These are phyloP conservation scores for Phasia obesa DNA, from an alignment of 2,888 invertebrate species.

Conservation along the genomic window DNA sequence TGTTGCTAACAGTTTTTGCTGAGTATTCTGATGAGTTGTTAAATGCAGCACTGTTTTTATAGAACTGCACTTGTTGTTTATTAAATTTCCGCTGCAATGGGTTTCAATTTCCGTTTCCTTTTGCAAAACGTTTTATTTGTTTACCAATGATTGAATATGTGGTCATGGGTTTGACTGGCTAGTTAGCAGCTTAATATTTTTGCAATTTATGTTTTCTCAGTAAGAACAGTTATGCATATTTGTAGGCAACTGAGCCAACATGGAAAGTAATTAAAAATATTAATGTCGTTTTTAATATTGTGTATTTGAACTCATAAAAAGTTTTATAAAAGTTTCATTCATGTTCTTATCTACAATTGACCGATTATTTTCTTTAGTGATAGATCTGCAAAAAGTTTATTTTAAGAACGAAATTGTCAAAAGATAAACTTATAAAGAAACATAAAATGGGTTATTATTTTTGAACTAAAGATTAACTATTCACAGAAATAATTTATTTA, in stretches of 20 bases:
- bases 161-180: slow-evolving; percentile 21
- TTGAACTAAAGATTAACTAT: too few relatives aligned
- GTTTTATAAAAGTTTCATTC: too few relatives aligned
- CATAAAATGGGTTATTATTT: too few relatives aligned
- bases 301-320: too few relatives aligned
- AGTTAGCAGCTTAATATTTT: slow-evolving; percentile 20
- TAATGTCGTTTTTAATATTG: too few relatives aligned
- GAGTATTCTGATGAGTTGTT: slow-evolving; percentile 2
- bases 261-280: too few relatives aligned
- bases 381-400: too few relatives aligned
- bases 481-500: too few relatives aligned
- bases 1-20: slow-evolving; percentile 36
- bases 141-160: slow-evolving; percentile 49
- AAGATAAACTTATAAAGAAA: too few relatives aligned
- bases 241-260: neutral
- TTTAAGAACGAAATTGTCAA: too few relatives aligned
- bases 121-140: slow-evolving; percentile 55
- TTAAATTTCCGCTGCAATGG: slow-evolving; percentile 65
- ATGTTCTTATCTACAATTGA: too few relatives aligned
- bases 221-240: neutral
- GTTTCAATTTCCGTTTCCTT: slow-evolving; percentile 61
- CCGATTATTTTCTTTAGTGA: too few relatives aligned
- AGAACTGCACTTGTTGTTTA: slow-evolving; percentile 52
- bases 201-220: neutral
- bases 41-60: neutral